These are phyloP conservation scores for Heterotis niloticus DNA, from an alignment of 2,113 vertebrate species.

Conservation along the genomic window DNA sequence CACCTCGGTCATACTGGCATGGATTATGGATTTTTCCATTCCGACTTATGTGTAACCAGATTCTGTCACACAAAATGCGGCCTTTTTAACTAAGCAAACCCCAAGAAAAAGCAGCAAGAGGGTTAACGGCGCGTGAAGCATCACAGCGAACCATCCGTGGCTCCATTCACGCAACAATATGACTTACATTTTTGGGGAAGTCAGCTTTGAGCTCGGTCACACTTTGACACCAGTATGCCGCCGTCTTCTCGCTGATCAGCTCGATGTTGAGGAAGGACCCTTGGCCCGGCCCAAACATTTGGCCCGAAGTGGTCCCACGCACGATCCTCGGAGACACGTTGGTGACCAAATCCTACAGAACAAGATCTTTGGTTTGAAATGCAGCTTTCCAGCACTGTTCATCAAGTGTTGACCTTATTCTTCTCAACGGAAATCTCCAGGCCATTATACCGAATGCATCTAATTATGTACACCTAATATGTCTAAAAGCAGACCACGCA, in stretches of 20 bases:
- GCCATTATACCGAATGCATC: slow-evolving; percentile 24
- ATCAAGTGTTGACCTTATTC: not conserved
- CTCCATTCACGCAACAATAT: slow-evolving; percentile 17
- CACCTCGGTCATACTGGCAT: too few species aligned
- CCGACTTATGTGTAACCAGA: too few species aligned
- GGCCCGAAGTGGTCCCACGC: slow-evolving; percentile 83
- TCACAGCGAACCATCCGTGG: slow-evolving; percentile 27
- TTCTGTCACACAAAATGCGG: not conserved
- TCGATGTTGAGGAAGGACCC: slow-evolving; percentile 91
- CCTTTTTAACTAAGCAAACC: slow-evolving; percentile 30
- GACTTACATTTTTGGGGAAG: slow-evolving; percentile 70
- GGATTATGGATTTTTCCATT: too few species aligned
- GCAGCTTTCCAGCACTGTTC: slow-evolving; percentile 56
- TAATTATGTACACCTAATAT: slow-evolving; percentile 22
- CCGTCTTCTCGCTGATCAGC: slow-evolving; percentile 91
- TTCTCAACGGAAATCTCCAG: slow-evolving; percentile 38
- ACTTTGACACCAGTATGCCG: slow-evolving; percentile 87
- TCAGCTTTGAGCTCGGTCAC: slow-evolving; percentile 73
- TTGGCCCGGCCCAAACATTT: slow-evolving; percentile 78
- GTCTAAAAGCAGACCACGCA: slow-evolving; percentile 15
- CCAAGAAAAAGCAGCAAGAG: slow-evolving; percentile 16
- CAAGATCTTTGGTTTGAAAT: slow-evolving; percentile 43
- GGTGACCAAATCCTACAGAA: slow-evolving; percentile 83
- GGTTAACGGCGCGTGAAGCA: slow-evolving; percentile 3
- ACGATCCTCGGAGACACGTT: slow-evolving; percentile 92